Base-by-base conservation (phyloP, 2,888 invertebrate genomes). In the Mythimna pallens region DNA sequence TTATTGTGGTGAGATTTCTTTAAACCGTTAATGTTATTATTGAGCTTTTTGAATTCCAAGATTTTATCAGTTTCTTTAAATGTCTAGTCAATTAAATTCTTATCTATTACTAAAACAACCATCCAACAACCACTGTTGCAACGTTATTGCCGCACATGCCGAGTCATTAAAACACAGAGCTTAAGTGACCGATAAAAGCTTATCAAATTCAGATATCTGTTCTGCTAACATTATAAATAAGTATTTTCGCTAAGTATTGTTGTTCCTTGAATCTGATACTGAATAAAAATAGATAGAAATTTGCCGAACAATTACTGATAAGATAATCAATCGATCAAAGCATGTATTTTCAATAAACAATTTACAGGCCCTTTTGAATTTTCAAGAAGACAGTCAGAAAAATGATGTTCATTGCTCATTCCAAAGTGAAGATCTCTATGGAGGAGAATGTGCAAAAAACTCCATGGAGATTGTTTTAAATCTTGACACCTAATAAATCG, bases 301-400 rank as follows among this genome's bases (percentile, higher is more conserved):
- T 47, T 7, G 30, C 50, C 17, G 36, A 59, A 63, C 63, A 67
- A 77, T 75, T 65, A 57, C 17, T 65, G 73, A 73, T 74, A 67
- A 73, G 78, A 80, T 68, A 82, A 17, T 20, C 17, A 47, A 20
- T 17, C 17, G 6, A 47, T 47, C 6, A 47, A 47, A 47, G 47
- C 17, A 47, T 17, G 17, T 47, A 47, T 47, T 47, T 47, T 20
- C 17, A 47, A 47, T 47, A 47, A 47, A 5, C 47, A 0, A 47
- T 47, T 47, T 47, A 20, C 5, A 47, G 43, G 4, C 12, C 14
- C 43, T 47, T 43, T 43, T 43, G 4, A 43, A 43, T 14, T 47
- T 5, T 47, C 40, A 12, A 47, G 5, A 5, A 3, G 3, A 5
- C 12, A 12, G 14, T 17, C 43, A 47, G 14, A 5, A 14, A 47